Base-by-base conservation (phyloP, 2,797 vertebrate species). In the Notolabrus celidotus region DNA sequence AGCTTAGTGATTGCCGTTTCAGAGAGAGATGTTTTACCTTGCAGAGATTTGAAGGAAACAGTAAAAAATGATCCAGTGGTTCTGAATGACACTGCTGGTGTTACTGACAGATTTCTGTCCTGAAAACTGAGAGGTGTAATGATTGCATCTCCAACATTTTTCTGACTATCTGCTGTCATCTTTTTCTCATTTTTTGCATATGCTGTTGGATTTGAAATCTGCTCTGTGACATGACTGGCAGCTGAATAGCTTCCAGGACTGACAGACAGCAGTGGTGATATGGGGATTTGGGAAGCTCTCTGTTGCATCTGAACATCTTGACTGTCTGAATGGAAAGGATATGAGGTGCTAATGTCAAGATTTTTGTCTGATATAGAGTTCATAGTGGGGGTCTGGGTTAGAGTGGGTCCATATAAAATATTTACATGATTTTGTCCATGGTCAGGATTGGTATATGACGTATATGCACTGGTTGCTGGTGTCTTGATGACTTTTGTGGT, bases 221-320 rank as follows among this genome's bases (percentile, higher is more conserved):
- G 79, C 74, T 83, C 55, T 63, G 74, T 80, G 82, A 82, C 77
- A 75, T 61, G 73, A 86, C 71, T 83, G 60, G 86, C 84, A 85
- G 82, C 29, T 53, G 79, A 83, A 86, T 56, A 76, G 63, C 59
- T 50, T 76, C 83, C 58, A 56, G 77, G 49, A 57, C 17, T 58
- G 23, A 52, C 62, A 75, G 82, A 79, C 74, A 66, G 63, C 71
- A 51, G 59, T 16, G 78, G 72, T 83, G 87, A 82, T 79, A 64
- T 61, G 33, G 57, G 73, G 75, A 68, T 82, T 79, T 66, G 74
- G 52, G 71, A 82, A 62, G 23, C 58, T 81, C 49, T 69, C 60
- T 45, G 65, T 59, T 77, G 78, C 41, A 53, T 89, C 67, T 71
- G 74, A 90, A 77, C 82, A 76, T 71, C 62, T 61, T 75, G 67